These are phyloP conservation scores for Sinhomidia bicolor DNA, from an alignment of 2,888 invertebrate species.

Conservation along the genomic window DNA sequence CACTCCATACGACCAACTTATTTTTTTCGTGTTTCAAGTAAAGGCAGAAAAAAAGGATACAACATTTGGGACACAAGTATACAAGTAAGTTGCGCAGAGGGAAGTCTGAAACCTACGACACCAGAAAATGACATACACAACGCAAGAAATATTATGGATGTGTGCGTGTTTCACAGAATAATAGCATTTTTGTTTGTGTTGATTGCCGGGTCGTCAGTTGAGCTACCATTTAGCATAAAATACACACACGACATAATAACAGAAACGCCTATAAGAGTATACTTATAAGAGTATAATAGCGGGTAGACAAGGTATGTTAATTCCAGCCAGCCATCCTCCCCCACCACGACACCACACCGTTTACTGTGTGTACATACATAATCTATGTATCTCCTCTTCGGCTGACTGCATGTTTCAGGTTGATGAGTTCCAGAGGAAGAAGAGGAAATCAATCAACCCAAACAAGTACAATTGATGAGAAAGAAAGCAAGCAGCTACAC, in stretches of 20 bases:
- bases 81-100: too few relatives aligned
- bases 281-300: too few relatives aligned
- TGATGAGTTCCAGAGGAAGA: not conserved
- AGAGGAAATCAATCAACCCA: constrained; percentile 48
- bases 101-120: not conserved
- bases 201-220: not conserved
- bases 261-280: too few relatives aligned
- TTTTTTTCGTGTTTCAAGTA: too few relatives aligned
- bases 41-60: too few relatives aligned
- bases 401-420: not conserved
- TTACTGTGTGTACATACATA: too few relatives aligned
- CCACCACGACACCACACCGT: not conserved
- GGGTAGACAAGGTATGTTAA: too few relatives aligned
- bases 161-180: not conserved
- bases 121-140: constrained; percentile 1
- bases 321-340: too few relatives aligned
- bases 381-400: too few relatives aligned
- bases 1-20: too few relatives aligned
- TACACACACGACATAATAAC: not conserved
- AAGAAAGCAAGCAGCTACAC: not conserved
- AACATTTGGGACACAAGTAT: too few relatives aligned
- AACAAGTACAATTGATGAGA: constrained; percentile 38
- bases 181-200: not conserved
- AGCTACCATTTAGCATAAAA: not conserved
- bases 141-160: not conserved